Percentiles rank a stretch among this genome's conserved stretches.
phyloP scores from a whole-genome alignment of 2,888 invertebrate genomes.

The Ephialtes manifestator region DNA sequence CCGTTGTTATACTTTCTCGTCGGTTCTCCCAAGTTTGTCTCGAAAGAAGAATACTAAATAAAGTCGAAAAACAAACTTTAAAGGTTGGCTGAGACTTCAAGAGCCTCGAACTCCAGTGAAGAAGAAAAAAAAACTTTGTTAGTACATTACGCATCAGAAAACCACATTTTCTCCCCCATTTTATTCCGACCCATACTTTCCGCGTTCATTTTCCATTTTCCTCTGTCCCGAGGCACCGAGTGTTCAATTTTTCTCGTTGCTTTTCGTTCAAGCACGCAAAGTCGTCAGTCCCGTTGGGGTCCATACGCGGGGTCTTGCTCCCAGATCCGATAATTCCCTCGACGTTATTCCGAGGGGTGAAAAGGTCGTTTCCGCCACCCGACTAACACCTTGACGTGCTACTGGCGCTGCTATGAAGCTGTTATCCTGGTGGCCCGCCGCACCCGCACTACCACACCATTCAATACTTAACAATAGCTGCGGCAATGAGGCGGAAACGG shows the following conservation, averaged over 20 bases:
- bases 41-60: background rate
- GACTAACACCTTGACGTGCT: constrained; percentile 37
- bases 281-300: constrained; percentile 26
- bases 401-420: constrained; percentile 6
- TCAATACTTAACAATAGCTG: constrained; percentile 65
- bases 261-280: constrained; percentile 18
- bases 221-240: background rate
- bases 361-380: constrained; percentile 52
- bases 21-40: background rate
- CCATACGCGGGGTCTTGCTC: background rate
- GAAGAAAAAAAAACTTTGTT: constrained; percentile 19
- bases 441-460: constrained; percentile 36
- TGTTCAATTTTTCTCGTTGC: constrained; percentile 8
- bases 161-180: background rate
- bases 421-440: constrained; percentile 5
- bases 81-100: background rate
- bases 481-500: constrained; percentile 57
- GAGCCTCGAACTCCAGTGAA: background rate
- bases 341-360: constrained; percentile 44
- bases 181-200: constrained; percentile 6
- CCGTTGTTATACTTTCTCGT: background rate
- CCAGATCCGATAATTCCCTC: constrained; percentile 37
- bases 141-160: constrained; percentile 26
- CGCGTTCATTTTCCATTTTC: background rate
- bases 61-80: constrained; percentile 8